Evolutionary conservation across 2,888 invertebrate genomes (phyloP).

Genomic region (Lepidochitona cinerea): DNA sequence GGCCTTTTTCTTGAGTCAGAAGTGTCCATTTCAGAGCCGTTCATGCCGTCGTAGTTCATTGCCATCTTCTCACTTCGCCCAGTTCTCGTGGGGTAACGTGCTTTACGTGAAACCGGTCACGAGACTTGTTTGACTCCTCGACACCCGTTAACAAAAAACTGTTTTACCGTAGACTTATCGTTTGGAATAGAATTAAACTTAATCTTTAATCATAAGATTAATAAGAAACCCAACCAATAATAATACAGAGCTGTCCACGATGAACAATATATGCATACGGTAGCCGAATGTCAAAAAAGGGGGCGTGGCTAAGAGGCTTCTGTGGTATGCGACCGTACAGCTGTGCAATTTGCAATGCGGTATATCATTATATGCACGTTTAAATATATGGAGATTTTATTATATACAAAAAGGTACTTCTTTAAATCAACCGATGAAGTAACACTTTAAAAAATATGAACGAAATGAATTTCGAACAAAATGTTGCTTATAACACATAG

Average conservation of each 20-base stretch:
- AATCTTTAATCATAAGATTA: neutral
- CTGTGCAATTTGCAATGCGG: too few species aligned
- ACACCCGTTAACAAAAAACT: conserved; percentile 2
- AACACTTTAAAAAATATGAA: too few species aligned
- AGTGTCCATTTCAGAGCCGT: conserved; percentile 67
- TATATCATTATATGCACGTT: too few species aligned
- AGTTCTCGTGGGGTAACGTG: conserved; percentile 67
- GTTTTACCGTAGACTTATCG: neutral
- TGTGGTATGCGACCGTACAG: too few species aligned
- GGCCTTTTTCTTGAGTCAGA: conserved; percentile 70
- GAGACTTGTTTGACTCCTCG: conserved; percentile 43
- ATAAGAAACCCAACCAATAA: neutral
- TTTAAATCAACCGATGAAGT: too few species aligned
- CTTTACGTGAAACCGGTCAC: conserved; percentile 42
- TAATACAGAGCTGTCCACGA: neutral
- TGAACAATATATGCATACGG: neutral
- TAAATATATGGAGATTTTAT: too few species aligned
- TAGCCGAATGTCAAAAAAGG: neutral
- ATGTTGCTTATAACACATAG: too few species aligned
- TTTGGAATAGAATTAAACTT: neutral
- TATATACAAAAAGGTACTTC: too few species aligned
- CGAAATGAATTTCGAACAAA: too few species aligned
- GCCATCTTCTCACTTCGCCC: conserved; percentile 64
- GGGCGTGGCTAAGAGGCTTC: neutral
- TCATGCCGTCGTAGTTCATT: conserved; percentile 66